Evolutionary conservation across 2,113 vertebrate species (phyloP).

Genomic region (Alethe castanea): DNA sequence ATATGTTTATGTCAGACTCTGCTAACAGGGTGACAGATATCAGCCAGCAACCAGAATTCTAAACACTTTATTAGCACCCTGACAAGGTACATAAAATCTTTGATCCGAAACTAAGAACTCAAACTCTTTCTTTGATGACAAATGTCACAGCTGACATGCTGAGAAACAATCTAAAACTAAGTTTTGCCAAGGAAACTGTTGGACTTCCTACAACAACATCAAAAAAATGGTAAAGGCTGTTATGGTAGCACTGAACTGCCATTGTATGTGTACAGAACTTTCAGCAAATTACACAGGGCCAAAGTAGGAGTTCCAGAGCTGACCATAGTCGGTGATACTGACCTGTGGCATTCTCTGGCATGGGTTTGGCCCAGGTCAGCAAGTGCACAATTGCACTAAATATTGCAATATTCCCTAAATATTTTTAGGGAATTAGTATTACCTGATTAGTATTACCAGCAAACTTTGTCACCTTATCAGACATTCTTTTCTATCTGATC

Average conservation of each 20-base stretch:
- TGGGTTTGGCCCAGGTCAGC: background rate
- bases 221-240: background rate
- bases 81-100: background rate
- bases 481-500: too few species aligned
- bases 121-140: background rate
- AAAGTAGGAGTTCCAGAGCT: background rate
- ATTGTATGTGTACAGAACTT: background rate
- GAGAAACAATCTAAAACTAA: background rate
- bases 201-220: background rate
- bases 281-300: background rate
- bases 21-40: background rate
- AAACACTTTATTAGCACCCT: slow-evolving; percentile 27
- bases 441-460: too few species aligned
- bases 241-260: background rate
- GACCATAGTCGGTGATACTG: background rate
- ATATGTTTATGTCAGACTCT: background rate
- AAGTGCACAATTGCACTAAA: background rate
- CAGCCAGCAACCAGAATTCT: slow-evolving; percentile 11
- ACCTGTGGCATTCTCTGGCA: background rate
- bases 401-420: too few species aligned
- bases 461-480: too few species aligned
- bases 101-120: background rate
- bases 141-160: background rate
- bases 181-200: background rate
- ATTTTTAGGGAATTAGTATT: too few species aligned